Conservation (phyloP, 1,140 invertebrate genomes). For the Zaprionus ornatus region DNA sequence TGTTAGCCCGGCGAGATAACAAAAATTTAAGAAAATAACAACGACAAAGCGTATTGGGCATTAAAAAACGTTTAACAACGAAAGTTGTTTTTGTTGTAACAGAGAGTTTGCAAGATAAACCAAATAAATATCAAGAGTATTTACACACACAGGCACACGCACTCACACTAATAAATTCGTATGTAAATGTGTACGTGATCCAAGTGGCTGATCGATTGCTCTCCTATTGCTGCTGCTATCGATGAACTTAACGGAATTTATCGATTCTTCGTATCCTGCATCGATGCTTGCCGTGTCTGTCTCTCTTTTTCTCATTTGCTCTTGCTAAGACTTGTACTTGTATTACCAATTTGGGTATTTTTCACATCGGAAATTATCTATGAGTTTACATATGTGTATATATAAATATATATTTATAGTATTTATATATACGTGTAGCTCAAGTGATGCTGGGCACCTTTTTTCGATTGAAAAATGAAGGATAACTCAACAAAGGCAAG, state of each 20-base stretch:
- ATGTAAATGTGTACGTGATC: neutral
- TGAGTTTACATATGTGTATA: neutral
- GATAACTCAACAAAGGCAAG: conserved; percentile 21
- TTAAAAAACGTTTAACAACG: conserved; percentile 20
- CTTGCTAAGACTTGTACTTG: neutral
- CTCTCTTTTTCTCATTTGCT: neutral
- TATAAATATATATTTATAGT: neutral
- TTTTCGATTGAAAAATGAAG: conserved; percentile 5
- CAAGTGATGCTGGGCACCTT: conserved; percentile 7
- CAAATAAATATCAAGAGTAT: conserved; percentile 2
- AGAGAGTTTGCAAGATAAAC: conserved; percentile 1
- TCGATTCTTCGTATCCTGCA: conserved; percentile 1
- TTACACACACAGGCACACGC: neutral
- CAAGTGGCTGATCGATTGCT: neutral
- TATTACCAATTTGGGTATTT: neutral
- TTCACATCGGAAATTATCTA: neutral
- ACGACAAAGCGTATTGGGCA: conserved; percentile 23
- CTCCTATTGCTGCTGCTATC: conserved; percentile 11
- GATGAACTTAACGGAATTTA: neutral
- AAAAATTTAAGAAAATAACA: conserved; percentile 18
- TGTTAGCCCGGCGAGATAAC: conserved; percentile 2
- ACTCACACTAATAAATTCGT: neutral
- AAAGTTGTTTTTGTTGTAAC: neutral
- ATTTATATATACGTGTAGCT: neutral
- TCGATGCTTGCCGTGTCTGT: neutral